These are phyloP conservation scores for Leucoptera coffeella DNA, from an alignment of 2,888 invertebrate genomes.

Conservation along the genomic window DNA sequence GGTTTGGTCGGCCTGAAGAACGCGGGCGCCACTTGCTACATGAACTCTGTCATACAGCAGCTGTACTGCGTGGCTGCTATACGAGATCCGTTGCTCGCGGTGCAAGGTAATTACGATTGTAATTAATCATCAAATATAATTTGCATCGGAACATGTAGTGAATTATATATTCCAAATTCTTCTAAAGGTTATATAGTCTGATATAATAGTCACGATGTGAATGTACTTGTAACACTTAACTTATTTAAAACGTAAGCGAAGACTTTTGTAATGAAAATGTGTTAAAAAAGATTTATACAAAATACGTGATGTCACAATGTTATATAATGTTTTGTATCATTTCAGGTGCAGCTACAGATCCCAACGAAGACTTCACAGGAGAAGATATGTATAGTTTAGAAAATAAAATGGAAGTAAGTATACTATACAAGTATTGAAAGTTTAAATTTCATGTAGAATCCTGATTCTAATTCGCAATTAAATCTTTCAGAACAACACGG, in stretches of 20 bases:
- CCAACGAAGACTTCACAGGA: constrained; percentile 84
- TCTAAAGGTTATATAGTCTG: too few species aligned
- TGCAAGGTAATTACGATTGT: constrained; percentile 39
- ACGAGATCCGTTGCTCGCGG: constrained; percentile 71
- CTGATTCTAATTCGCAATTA: constrained; percentile 1
- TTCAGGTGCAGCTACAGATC: constrained; percentile 78
- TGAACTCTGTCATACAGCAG: constrained; percentile 98
- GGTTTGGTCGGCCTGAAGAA: constrained; percentile 97
- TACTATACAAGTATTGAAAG: too few species aligned
- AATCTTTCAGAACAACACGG: constrained; percentile 21
- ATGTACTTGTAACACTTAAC: too few species aligned
- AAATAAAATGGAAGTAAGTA: constrained; percentile 44
- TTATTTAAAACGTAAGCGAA: neutral
- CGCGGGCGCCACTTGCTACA: constrained; percentile 98
- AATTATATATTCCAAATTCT: too few species aligned
- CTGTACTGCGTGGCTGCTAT: constrained; percentile 87
- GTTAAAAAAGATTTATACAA: neutral
- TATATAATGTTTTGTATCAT: constrained; percentile 1
- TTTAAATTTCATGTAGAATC: constrained; percentile 1
- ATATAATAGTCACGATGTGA: too few species aligned
- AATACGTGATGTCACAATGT: too few species aligned
- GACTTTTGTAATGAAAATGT: neutral
- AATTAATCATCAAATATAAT: too few species aligned
- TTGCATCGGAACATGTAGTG: too few species aligned
- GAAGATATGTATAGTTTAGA: constrained; percentile 62